A percentile compares a stretch with the other conserved stretches of the same genome.
Conservation (phyloP, 2,888 invertebrate genomes). For the Acrocyrtus sp. region DNA sequence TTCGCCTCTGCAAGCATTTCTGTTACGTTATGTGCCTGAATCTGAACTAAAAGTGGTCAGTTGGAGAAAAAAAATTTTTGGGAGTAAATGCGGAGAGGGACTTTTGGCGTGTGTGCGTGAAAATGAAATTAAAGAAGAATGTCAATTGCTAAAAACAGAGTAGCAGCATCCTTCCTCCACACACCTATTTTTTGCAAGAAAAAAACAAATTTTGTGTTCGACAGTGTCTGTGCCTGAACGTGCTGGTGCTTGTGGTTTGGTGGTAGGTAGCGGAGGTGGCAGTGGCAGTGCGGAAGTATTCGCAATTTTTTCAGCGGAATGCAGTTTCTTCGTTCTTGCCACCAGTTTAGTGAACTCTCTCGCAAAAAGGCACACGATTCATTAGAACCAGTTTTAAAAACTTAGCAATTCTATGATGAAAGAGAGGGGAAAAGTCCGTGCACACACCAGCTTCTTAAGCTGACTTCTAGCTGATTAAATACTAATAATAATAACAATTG, state of each 20-base stretch:
- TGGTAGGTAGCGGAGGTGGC: too few species aligned
- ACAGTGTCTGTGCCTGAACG: too few species aligned
- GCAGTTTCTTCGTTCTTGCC: slow-evolving; percentile 14
- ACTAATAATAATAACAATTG: not conserved
- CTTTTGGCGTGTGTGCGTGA: too few species aligned
- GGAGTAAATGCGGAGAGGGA: too few species aligned
- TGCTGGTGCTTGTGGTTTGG: too few species aligned
- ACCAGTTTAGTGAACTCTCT: slow-evolving; percentile 52
- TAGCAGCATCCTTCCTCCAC: too few species aligned
- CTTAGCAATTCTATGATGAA: not conserved
- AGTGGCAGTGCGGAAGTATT: slow-evolving; percentile 35
- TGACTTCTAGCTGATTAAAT: not conserved
- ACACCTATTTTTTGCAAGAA: not conserved
- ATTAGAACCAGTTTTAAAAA: slow-evolving; percentile 43
- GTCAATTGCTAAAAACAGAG: too few species aligned
- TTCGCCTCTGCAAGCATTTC: too few species aligned
- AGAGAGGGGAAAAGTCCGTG: not conserved
- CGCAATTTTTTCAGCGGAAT: slow-evolving; percentile 31
- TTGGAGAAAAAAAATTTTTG: not conserved
- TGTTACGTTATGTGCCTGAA: too few species aligned
- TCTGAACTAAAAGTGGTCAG: not conserved
- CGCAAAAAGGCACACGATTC: slow-evolving; percentile 27
- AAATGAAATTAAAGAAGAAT: too few species aligned
- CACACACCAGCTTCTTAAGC: not conserved
- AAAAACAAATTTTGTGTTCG: not conserved